Evolutionary conservation across 2,888 invertebrate species (phyloP), one percentile per base, ranked within the genome.

Genomic region (Hyles lineata): DNA sequence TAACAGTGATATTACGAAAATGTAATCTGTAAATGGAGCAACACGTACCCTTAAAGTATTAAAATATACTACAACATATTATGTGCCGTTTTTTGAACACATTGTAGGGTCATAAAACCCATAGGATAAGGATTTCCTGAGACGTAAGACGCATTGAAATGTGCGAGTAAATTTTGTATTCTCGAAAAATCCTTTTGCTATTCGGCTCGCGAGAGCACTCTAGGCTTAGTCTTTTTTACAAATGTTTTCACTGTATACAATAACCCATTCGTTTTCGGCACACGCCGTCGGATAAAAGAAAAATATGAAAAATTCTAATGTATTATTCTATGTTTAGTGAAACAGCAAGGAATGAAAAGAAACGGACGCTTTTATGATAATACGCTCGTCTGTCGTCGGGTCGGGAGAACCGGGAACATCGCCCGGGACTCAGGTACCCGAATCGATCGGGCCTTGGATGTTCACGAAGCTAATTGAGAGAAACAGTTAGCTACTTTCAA

Each of bases 241-340:
- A 63, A 63, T 63, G 63, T 35, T 63, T 43, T 63, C 35, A 63
- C 15, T 63, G 35, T 63, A 21, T 21, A 63, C 43, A 63, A 63
- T 63, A 63, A 63, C 63, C 63, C 63, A 63, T 63, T 43, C 63
- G 63, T 43, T 63, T 63, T 63, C 43, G 21, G 63, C n/a, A 43
- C 63, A 63, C 35, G 63, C 21, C 35, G 35, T 19, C 43, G 43
- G 63, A 35, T 63, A 43, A 43, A 43, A 63, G 63, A 63, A 63
- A 63, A 63, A 63, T 63, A 63, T 43, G 35, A 43, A 63, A 63
- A 63, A 43, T 2, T 43, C 63, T 21, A 43, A 63, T 63, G 63
- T 63, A 63, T 63, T 63, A 63, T 63, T 63, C 63, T 63, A 43
- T 43, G 43, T 63, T 63, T 63, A 43, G 35, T 63, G 63, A 63